A percentile compares a stretch with the other conserved stretches of the same genome.
phyloP scores from a whole-genome alignment of 2,113 vertebrate species.

The Machaerirhynchus nigripectus region DNA sequence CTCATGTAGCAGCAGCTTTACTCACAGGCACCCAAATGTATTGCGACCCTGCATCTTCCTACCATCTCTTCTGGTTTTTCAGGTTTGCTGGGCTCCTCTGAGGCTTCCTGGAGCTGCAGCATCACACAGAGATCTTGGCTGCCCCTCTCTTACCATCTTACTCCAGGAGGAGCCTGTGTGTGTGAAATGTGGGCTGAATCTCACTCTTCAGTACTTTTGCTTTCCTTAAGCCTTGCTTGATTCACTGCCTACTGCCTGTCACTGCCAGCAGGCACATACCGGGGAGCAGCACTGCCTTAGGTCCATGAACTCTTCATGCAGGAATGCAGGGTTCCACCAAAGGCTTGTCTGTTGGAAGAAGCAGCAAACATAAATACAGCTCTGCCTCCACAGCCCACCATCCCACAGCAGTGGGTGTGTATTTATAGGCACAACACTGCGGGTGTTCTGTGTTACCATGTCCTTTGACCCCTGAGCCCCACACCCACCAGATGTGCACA shows the following conservation, averaged over 20 bases:
- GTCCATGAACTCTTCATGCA: rapidly evolving
- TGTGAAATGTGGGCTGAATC: not conserved
- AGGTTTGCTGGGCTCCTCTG: not conserved
- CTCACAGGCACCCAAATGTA: not conserved
- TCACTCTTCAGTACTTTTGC: not conserved
- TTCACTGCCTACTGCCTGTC: not conserved
- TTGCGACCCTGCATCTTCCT: rapidly evolving
- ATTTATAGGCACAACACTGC: rapidly evolving
- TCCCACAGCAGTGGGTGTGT: not conserved
- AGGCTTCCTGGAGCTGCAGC: not conserved
- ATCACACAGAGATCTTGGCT: not conserved
- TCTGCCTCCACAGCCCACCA: not conserved
- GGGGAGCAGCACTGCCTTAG: not conserved
- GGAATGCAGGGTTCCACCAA: not conserved
- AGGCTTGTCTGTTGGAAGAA: not conserved
- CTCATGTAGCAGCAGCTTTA: not conserved
- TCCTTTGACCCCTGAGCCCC: not conserved
- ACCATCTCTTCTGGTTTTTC: not conserved
- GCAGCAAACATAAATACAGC: not conserved
- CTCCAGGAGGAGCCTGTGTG: not conserved
- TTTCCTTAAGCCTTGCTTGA: not conserved
- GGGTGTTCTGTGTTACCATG: not conserved
- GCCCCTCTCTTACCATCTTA: not conserved
- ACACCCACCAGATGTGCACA: not conserved
- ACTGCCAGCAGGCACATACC: rapidly evolving